Evolutionary conservation across 2,888 invertebrate genomes (phyloP).

Genomic region (Mythimna albipuncta): DNA sequence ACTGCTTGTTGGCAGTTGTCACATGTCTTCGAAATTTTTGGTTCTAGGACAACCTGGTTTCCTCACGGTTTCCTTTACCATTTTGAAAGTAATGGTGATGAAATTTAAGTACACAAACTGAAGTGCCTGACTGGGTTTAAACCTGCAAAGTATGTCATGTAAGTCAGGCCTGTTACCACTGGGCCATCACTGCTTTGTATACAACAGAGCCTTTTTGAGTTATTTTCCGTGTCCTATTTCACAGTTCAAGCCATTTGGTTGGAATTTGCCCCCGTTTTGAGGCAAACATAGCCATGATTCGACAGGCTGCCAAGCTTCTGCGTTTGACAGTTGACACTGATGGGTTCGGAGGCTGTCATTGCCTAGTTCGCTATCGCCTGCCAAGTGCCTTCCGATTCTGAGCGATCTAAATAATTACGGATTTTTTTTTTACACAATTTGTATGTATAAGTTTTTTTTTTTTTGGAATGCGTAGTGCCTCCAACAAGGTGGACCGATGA

Average conservation of each 20-base stretch:
- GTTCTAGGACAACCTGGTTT: no score
- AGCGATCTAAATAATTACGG: conserved; percentile 1
- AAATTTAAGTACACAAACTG: no score
- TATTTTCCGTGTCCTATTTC: conserved; percentile 2
- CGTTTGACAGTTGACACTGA: conserved; percentile 48
- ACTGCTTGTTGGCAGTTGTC: no score
- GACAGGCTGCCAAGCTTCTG: conserved; percentile 36
- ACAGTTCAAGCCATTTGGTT: conserved; percentile 1
- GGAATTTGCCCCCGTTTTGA: conserved; percentile 12
- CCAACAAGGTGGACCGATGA: no score
- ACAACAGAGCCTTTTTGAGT: neutral
- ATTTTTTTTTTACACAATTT: neutral
- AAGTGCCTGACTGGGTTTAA: no score
- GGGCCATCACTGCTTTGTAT: neutral
- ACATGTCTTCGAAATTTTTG: no score
- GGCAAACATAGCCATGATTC: conserved; percentile 39
- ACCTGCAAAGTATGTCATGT: no score
- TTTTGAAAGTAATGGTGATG: no score
- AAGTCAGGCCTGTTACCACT: no score
- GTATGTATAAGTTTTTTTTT: no score
- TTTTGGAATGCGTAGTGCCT: no score
- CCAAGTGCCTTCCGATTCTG: conserved; percentile 31
- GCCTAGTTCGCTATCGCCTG: conserved; percentile 19
- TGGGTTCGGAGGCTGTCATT: conserved; percentile 26
- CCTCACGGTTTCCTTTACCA: no score